Base-by-base conservation (phyloP, 2,113 vertebrate genomes). In the Zootoca vivipara region DNA sequence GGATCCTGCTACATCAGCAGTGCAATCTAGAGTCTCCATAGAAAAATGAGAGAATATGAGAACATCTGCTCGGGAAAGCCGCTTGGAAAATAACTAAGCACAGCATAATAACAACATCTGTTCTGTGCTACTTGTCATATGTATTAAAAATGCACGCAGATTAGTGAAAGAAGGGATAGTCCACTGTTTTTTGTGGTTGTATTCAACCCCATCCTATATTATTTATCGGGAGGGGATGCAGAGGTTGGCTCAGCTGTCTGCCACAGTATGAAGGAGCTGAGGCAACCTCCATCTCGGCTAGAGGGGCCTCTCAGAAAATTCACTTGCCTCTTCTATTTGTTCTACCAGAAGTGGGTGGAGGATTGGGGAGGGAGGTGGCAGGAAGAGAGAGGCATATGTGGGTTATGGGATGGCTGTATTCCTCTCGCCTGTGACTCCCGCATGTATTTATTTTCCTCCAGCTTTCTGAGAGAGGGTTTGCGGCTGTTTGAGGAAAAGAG, bases 21-120 rank as follows among this genome's bases (percentile, higher is more conserved):
- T 87, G 85, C 88, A 92, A 89, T 74, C 87, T 92, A 35, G 13
- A 83, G 73, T 84, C 85, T 88, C 87, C 89, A 33, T 72, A 85
- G 83, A 58, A 90, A 74, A 0, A 0, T 87, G 85, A 73, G 9
- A 86, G 75, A 92, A 40, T 90, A 91, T 89, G 88, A 87, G 62
- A 92, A 83, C 88, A 89, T 90, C 85, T 92, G 90, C 83, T 93
- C 88, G 83, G 83, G 78, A 87, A 93, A 90, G n/a, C 72, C 52
- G 1, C 86, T 92, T 90, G 85, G 89, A 92, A 92, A 91, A 89
- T 91, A 87, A 83, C 82, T 79, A 56, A 24, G 69, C 64, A 75
- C n/a, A 73, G 5, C 3, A 72, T 12, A 82, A 69, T 20, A 83
- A 72, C 12, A 92, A 65, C 70, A 89, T 91, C 58, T 91, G 85